Evolutionary conservation across 2,113 vertebrate genomes (phyloP).

Genomic region (Neomonachus schauinslandi): DNA sequence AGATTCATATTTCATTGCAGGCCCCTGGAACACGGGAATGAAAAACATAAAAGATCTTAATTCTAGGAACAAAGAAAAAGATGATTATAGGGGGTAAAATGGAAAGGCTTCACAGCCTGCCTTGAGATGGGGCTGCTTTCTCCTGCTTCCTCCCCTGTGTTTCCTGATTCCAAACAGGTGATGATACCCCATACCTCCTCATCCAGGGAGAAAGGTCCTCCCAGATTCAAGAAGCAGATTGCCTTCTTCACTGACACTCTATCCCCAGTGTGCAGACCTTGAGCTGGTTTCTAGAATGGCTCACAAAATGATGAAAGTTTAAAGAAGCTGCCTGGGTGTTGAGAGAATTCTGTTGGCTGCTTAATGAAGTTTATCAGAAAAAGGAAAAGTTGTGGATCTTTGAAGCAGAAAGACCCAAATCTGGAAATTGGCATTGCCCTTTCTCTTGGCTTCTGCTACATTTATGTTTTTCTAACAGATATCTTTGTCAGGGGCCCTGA

Average conservation of each 20-base stretch:
- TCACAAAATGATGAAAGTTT: not conserved
- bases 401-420: slow-evolving; percentile 41
- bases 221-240: not conserved
- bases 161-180: not conserved
- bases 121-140: not conserved
- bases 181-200: not conserved
- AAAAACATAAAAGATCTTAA: not conserved
- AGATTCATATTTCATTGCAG: not conserved
- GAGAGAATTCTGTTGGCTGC: not conserved
- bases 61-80: not conserved
- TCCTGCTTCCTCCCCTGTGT: not conserved
- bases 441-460: slow-evolving; percentile 64
- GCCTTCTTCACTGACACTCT: not conserved
- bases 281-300: not conserved
- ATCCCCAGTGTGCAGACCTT: not conserved
- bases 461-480: slow-evolving; percentile 27
- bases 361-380: slow-evolving; percentile 44
- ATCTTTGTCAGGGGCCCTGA: slow-evolving; percentile 66
- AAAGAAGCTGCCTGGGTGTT: not conserved
- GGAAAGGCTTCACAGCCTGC: not conserved
- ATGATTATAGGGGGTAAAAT: not conserved
- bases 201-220: not conserved
- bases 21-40: not conserved
- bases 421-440: slow-evolving; percentile 64
- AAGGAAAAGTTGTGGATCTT: slow-evolving; percentile 59